Percentiles rank a stretch among this genome's conserved stretches.
These are phyloP conservation scores for Heliocidaris erythrogramma DNA, from an alignment of 35 echinoderm and acorn worm species.

Conservation along the genomic window DNA sequence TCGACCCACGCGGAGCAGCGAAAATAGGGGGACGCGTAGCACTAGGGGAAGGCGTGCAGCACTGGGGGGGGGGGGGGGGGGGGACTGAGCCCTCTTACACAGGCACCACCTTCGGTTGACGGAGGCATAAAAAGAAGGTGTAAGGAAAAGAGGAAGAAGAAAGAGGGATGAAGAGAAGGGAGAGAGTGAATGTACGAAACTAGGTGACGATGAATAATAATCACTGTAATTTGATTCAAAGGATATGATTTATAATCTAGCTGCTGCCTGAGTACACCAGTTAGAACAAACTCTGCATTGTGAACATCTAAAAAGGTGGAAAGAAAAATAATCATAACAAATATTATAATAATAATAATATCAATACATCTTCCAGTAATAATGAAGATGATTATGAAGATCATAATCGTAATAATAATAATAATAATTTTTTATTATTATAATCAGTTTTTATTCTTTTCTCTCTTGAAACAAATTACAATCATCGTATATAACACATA, in stretches of 20 bases:
- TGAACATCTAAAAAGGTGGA: conserved; percentile 81
- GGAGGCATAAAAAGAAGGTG: background rate
- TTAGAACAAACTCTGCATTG: conserved; percentile 96
- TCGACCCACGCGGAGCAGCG: too few relatives aligned
- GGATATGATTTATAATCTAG: conserved; percentile 99
- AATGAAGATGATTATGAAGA: background rate
- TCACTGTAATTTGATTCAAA: conserved; percentile 54
- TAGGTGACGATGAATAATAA: background rate
- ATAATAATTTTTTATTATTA: too few relatives aligned
- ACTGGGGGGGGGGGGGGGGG: too few relatives aligned
- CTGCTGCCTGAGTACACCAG: conserved; percentile 84
- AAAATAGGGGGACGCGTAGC: too few relatives aligned
- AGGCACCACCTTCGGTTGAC: background rate
- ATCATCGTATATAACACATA: too few relatives aligned
- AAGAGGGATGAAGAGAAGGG: background rate
- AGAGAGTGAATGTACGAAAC: background rate
- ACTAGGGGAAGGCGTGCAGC: too few relatives aligned
- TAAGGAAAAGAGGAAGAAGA: background rate
- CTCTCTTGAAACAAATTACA: too few relatives aligned
- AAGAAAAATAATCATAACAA: background rate
- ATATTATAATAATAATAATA: too few relatives aligned
- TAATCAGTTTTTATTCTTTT: too few relatives aligned
- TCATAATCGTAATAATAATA: background rate
- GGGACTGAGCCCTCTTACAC: background rate
- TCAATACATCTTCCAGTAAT: too few relatives aligned